phyloP scores from a whole-genome alignment of 1,140 invertebrate genomes.

The Aphidius gifuensis region DNA sequence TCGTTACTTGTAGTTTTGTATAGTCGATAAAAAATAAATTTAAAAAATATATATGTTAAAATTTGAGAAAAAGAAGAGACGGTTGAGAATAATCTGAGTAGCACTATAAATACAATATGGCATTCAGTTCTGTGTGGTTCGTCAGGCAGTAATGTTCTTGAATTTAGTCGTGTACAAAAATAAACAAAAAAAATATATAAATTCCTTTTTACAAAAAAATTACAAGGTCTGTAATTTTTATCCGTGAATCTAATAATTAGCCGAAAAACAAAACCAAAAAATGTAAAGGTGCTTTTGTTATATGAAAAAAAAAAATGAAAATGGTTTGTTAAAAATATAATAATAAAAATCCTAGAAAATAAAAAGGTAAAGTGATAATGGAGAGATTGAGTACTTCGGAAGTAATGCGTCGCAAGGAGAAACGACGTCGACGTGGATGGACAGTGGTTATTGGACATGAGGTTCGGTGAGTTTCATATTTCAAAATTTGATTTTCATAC shows the following conservation, averaged over 20 bases:
- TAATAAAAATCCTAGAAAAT: no score
- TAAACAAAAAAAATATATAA: constrained; percentile 3
- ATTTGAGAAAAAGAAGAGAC: constrained; percentile 43
- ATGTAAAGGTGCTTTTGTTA: no score
- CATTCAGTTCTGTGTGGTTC: constrained; percentile 51
- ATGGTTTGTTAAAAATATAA: no score
- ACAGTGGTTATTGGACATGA: constrained; percentile 64
- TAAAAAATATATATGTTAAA: constrained; percentile 18
- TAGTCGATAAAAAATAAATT: constrained; percentile 1
- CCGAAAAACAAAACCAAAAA: no score
- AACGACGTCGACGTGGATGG: constrained; percentile 61
- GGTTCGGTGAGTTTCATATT: constrained; percentile 53
- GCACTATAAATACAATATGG: constrained; percentile 57
- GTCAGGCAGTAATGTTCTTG: constrained; percentile 47
- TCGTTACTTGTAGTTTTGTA: neutral
- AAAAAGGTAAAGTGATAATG: constrained; percentile 17
- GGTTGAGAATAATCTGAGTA: constrained; percentile 53
- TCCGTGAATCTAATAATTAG: no score
- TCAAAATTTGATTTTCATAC: constrained; percentile 13
- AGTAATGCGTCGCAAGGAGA: constrained; percentile 48
- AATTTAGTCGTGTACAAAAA: constrained; percentile 30
- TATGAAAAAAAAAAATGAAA: no score
- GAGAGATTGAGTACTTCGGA: constrained; percentile 53
- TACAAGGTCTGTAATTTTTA: no score
- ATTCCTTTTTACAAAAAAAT: no score